Percentiles rank a stretch among this genome's conserved stretches.
phyloP scores from a whole-genome alignment of 2,797 vertebrate species.

The Hypotaenidia philippensis region DNA sequence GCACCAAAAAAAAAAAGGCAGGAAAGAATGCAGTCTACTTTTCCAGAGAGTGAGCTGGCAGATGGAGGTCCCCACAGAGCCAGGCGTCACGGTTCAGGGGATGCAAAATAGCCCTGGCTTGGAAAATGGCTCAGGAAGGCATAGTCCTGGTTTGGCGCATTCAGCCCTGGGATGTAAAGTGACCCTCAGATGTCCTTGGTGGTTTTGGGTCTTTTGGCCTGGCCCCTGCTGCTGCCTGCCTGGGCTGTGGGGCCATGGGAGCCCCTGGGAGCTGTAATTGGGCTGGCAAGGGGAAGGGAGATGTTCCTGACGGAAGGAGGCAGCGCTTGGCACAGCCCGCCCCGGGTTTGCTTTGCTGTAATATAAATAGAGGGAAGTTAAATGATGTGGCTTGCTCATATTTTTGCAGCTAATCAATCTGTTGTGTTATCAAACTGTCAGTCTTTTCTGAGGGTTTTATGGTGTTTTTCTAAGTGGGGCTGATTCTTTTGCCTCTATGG shows the following conservation, averaged over 20 bases:
- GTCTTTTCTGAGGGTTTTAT: neutral
- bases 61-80: neutral
- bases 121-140: neutral
- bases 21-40: neutral
- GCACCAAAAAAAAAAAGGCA: neutral
- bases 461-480: neutral
- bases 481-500: neutral
- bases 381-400: conserved; percentile 18
- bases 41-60: neutral
- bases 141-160: fast-evolving
- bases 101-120: neutral
- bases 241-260: fast-evolving
- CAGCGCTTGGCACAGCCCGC: neutral
- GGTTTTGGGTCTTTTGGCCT: neutral
- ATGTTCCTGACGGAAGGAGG: neutral
- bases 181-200: neutral
- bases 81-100: neutral
- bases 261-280: fast-evolving
- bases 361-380: conserved; percentile 17
- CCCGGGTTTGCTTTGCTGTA: neutral
- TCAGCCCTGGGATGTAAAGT: fast-evolving
- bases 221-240: neutral
- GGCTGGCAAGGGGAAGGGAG: neutral
- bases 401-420: conserved; percentile 46
- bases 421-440: neutral